Percentiles rank a stretch among this genome's conserved stretches.
Conservation (phyloP, 2,888 invertebrate genomes). For the Crossocerus cetratus region DNA sequence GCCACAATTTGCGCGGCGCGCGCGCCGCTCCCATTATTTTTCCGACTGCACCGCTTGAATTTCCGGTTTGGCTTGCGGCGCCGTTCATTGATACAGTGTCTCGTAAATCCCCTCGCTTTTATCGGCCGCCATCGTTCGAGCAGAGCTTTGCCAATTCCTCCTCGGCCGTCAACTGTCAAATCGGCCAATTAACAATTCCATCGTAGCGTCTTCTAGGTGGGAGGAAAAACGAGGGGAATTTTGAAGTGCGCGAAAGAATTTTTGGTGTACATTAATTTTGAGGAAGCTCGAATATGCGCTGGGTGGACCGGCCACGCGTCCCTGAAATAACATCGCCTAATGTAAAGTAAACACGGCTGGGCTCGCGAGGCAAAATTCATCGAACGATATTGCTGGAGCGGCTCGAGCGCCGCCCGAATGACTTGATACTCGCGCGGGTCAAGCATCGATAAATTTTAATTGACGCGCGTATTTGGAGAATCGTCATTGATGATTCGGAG, state of each 20-base stretch:
- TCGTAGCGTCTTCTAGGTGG: no score
- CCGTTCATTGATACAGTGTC: conserved; percentile 43
- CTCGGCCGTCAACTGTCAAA: no score
- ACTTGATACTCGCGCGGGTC: conserved; percentile 51
- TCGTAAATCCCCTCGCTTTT: no score
- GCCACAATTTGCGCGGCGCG: background rate
- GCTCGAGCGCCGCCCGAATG: conserved; percentile 59
- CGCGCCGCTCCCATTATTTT: conserved; percentile 9
- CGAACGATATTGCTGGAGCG: conserved; percentile 61
- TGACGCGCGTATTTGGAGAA: conserved; percentile 52
- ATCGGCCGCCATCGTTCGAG: no score
- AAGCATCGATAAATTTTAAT: conserved; percentile 60
- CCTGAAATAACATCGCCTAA: conserved; percentile 54
- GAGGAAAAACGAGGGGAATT: no score
- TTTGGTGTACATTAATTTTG: no score
- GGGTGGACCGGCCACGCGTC: conserved; percentile 28
- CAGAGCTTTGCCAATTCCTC: no score
- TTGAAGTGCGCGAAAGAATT: no score
- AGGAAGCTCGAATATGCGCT: no score
- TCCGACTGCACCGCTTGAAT: conserved; percentile 1
- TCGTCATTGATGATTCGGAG: conserved; percentile 49
- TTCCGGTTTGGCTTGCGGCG: background rate
- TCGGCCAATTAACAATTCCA: no score
- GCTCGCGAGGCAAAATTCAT: conserved; percentile 55
- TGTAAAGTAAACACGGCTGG: conserved; percentile 58